phyloP scores from a whole-genome alignment of 2,113 vertebrate genomes.

The Cygnus atratus region DNA sequence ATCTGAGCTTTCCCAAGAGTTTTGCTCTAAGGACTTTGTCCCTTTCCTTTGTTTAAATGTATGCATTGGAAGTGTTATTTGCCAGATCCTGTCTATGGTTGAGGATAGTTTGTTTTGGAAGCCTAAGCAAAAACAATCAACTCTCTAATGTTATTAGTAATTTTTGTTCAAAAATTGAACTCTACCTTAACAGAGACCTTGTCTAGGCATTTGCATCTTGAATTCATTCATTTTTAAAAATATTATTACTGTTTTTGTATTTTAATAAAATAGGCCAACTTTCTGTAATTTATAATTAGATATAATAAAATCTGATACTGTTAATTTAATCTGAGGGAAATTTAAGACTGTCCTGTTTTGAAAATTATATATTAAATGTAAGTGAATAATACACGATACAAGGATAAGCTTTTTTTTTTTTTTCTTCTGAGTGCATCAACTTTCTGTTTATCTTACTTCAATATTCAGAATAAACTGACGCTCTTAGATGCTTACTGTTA shows the following conservation, averaged over 20 bases:
- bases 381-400: background rate
- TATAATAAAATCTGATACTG: background rate
- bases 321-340: background rate
- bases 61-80: background rate
- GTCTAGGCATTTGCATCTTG: background rate
- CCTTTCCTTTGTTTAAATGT: background rate
- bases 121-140: background rate
- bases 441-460: background rate
- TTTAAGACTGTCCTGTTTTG: background rate
- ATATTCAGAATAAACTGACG: background rate
- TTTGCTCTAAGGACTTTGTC: background rate
- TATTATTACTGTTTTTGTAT: background rate
- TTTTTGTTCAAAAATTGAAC: background rate
- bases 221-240: background rate
- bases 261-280: background rate
- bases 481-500: background rate
- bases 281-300: background rate
- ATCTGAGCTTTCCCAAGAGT: background rate
- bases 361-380: background rate
- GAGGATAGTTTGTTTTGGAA: background rate
- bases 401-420: background rate
- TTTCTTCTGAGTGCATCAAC: no score
- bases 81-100: background rate
- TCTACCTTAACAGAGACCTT: background rate
- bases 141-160: background rate